A percentile compares a stretch with the other conserved stretches of the same genome.
These are phyloP conservation scores for Styela plicata DNA, from an alignment of 23 tunicate genomes.

Conservation along the genomic window DNA sequence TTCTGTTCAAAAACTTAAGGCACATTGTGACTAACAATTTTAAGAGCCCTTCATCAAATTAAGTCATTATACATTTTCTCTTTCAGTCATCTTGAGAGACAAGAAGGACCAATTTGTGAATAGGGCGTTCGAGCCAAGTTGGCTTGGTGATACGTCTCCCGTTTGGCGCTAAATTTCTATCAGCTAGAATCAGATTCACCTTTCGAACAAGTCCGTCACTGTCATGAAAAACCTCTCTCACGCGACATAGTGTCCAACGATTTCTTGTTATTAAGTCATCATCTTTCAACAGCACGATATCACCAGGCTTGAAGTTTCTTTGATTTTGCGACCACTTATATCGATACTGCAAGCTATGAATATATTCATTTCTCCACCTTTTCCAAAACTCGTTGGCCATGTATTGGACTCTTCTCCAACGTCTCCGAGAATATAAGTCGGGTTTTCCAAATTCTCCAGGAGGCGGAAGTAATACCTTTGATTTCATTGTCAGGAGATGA, in stretches of 20 bases:
- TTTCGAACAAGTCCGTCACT: constrained; percentile 15
- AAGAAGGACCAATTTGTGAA: constrained; percentile 28
- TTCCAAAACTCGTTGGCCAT: constrained; percentile 31
- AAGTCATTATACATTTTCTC: too few species aligned
- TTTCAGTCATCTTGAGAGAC: too few species aligned
- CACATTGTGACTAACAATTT: too few species aligned
- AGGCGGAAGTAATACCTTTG: constrained; percentile 21
- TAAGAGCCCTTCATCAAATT: too few species aligned
- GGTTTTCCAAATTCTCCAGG: constrained; percentile 19
- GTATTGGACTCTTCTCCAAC: constrained; percentile 26
- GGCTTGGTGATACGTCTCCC: neutral
- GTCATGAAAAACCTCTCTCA: neutral
- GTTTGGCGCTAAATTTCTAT: neutral
- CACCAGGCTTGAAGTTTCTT: constrained; percentile 19
- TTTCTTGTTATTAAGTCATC: neutral
- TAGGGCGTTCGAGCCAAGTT: neutral
- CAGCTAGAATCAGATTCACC: neutral
- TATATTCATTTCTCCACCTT: constrained; percentile 29
- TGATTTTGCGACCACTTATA: constrained; percentile 22
- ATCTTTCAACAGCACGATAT: constrained; percentile 20
- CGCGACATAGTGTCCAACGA: constrained; percentile 10
- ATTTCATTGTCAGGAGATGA: constrained; percentile 27
- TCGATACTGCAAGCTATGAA: constrained; percentile 26
- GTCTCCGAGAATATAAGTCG: constrained; percentile 7
- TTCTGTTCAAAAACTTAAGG: too few species aligned